These are phyloP conservation scores for Sebastes vulpes DNA, from an alignment of 2,797 vertebrate species.

Conservation along the genomic window DNA sequence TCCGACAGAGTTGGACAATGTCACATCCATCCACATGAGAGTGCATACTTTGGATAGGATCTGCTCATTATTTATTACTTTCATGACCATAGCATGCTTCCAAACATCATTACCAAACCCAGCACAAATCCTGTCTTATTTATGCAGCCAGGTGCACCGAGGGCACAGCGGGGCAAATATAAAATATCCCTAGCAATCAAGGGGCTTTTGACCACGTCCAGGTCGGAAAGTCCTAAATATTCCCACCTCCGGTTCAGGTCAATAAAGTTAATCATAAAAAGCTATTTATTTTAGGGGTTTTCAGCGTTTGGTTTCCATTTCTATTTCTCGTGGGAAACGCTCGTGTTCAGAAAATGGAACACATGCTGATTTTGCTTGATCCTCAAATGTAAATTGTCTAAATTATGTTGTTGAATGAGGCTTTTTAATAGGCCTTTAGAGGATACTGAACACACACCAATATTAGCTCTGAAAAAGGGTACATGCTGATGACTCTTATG, in stretches of 20 bases:
- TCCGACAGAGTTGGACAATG: slow-evolving; percentile 55
- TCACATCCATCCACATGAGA: slow-evolving; percentile 47
- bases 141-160: slow-evolving; percentile 59
- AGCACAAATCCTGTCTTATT: slow-evolving; percentile 52
- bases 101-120: slow-evolving; percentile 64
- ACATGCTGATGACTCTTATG: slow-evolving; percentile 30
- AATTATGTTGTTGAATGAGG: slow-evolving; percentile 69
- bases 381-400: slow-evolving; percentile 68
- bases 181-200: slow-evolving; percentile 58
- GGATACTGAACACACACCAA: slow-evolving; percentile 61
- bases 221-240: slow-evolving; percentile 68
- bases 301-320: slow-evolving; percentile 71
- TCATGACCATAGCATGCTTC: slow-evolving; percentile 43
- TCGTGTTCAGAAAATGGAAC: slow-evolving; percentile 56
- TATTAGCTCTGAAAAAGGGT: slow-evolving; percentile 47
- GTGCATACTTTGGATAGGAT: slow-evolving; percentile 46
- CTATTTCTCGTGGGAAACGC: slow-evolving; percentile 72
- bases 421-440: slow-evolving; percentile 64
- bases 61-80: slow-evolving; percentile 60
- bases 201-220: slow-evolving; percentile 64
- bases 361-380: slow-evolving; percentile 66
- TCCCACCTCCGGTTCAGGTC: slow-evolving; percentile 74
- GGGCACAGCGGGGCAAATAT: slow-evolving; percentile 53
- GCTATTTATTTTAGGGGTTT: slow-evolving; percentile 66
- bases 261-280: slow-evolving; percentile 75